Percentiles rank a stretch among this genome's conserved stretches.
phyloP scores from a whole-genome alignment of 2,113 vertebrate genomes.

The Campylomormyrus numenius region DNA sequence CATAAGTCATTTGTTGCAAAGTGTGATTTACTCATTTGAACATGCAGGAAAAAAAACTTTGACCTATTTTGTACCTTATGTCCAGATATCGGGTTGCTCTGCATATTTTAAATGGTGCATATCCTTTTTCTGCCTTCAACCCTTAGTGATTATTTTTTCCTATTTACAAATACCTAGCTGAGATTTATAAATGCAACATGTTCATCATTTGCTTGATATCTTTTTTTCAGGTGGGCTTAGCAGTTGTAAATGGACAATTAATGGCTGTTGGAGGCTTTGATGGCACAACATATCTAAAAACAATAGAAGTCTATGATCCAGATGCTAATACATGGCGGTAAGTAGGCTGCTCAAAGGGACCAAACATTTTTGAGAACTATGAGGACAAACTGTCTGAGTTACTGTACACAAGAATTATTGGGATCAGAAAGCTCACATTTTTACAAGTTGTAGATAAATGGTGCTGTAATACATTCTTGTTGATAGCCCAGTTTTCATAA shows the following conservation, averaged over 20 bases:
- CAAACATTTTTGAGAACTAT: not conserved
- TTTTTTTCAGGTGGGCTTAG: slow-evolving; percentile 78
- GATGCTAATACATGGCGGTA: slow-evolving; percentile 98
- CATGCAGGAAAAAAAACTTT: not conserved
- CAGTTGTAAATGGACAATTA: slow-evolving; percentile 93
- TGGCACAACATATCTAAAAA: slow-evolving; percentile 96
- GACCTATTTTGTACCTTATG: not conserved
- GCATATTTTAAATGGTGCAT: not conserved
- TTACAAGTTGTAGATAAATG: not conserved
- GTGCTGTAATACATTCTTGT: not conserved
- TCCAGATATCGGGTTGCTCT: not conserved
- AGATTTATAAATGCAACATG: not conserved
- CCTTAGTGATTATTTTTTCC: not conserved
- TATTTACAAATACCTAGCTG: not conserved
- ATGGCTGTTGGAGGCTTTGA: slow-evolving; percentile 99
- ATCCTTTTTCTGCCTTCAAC: not conserved
- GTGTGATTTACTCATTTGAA: too few species aligned
- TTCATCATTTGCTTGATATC: not conserved
- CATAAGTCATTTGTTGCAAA: too few species aligned
- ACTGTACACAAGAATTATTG: not conserved
- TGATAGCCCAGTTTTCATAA: not conserved
- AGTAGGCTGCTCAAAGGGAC: slow-evolving; percentile 12
- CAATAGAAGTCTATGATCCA: slow-evolving; percentile 97
- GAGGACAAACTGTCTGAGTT: not conserved
- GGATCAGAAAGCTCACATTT: not conserved